Percentiles rank a stretch among this genome's conserved stretches.
Conservation (phyloP, 2,888 invertebrate species). For the Pristionchus japonicus region DNA sequence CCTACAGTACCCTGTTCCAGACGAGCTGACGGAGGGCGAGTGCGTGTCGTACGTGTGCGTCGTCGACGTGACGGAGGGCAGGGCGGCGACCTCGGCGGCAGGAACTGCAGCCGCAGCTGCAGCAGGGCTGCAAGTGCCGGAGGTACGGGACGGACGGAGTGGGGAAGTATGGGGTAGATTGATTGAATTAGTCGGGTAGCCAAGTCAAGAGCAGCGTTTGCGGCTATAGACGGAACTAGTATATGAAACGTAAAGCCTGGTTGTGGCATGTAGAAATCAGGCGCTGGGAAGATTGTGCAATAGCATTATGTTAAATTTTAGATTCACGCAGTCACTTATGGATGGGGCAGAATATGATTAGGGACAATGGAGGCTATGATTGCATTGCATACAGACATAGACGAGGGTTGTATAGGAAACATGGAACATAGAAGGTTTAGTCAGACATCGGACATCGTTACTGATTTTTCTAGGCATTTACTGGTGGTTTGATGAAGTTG, state of each 20-base stretch:
- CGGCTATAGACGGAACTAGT: too few species aligned
- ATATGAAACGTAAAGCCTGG: too few species aligned
- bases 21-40: conserved; percentile 53
- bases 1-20: conserved; percentile 47
- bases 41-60: conserved; percentile 53
- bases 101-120: background rate
- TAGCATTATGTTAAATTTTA: too few species aligned
- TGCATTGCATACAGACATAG: too few species aligned
- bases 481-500: background rate
- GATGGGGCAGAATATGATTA: too few species aligned
- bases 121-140: conserved; percentile 16
- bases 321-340: too few species aligned
- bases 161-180: background rate
- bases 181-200: background rate
- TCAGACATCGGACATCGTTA: background rate
- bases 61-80: conserved; percentile 23
- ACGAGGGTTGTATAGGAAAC: background rate
- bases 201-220: too few species aligned
- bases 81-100: background rate
- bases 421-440: background rate
- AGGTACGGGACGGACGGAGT: background rate
- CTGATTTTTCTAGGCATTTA: background rate
- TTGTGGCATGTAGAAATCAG: too few species aligned
- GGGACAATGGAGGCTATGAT: too few species aligned
- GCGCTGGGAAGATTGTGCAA: too few species aligned